Base-by-base conservation (phyloP, 1,140 invertebrate species). In the Ostrea edulis region DNA sequence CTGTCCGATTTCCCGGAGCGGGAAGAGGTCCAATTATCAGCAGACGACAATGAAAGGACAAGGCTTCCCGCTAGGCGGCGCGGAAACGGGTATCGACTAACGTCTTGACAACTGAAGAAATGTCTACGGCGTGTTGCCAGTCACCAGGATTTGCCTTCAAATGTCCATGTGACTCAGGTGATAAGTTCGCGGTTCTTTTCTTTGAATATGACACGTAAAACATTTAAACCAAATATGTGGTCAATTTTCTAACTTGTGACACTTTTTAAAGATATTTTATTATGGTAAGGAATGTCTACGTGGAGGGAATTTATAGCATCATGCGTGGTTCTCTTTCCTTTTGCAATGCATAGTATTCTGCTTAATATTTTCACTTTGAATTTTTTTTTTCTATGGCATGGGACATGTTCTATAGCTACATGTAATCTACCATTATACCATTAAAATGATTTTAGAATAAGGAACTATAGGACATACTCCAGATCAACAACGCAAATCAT, bases 11-110 rank as follows among this genome's bases (percentile, higher is more conserved):
- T 77, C 68, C 68, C 29, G 68, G 68, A 29, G 68, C 22, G 68
- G 68, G 68, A 77, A 77, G 68, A 77, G 68, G 68, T 77, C 68
- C 68, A 77, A 77, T 77, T 77, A 77, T 77, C 68, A 77, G 68
- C 68, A 29, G 68, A 44, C 68, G 8, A 77, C 68, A 77, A 77
- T 77, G 25, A 11, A 35, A 25, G 68, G 68, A 77, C 68, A 77
- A 29, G 68, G 25, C 68, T 77, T 77, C 68, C 68, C 68, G 68
- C 68, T 12, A 29, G 25, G 68, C 68, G 22, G 25, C 25, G 68
- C 68, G 68, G 68, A 77, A 77, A 77, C 68, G 68, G 68, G 68
- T 77, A 77, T 77, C 68, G 68, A 77, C 68, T 77, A 77, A 77
- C 68, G 68, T 77, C 68, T 77, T 77, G 68, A 77, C 68, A 77